phyloP scores from a whole-genome alignment of 1,140 invertebrate genomes.

The Zaprionus capensis region DNA sequence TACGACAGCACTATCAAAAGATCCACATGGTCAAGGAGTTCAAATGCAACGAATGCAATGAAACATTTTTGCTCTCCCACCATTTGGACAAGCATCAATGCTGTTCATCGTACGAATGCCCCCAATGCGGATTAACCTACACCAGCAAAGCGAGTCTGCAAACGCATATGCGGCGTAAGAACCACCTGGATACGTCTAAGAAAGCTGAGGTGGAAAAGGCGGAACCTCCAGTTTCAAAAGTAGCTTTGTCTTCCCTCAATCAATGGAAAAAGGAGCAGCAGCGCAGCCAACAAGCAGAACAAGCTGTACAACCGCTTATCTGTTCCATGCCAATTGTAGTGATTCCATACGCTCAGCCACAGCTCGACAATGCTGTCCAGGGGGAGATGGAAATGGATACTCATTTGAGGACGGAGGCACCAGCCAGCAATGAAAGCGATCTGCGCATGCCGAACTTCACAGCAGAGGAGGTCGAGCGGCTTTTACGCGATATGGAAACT shows the following conservation, averaged over 20 bases:
- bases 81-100: slow-evolving; percentile 85
- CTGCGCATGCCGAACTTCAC: slow-evolving; percentile 37
- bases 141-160: slow-evolving; percentile 56
- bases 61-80: slow-evolving; percentile 86
- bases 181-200: slow-evolving; percentile 29
- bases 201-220: neutral
- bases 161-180: slow-evolving; percentile 68
- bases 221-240: slow-evolving; percentile 19
- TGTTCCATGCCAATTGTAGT: slow-evolving; percentile 43
- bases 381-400: slow-evolving; percentile 2
- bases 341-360: slow-evolving; percentile 31
- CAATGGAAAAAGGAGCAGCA: slow-evolving; percentile 45
- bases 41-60: slow-evolving; percentile 85
- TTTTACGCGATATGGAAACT: slow-evolving; percentile 62
- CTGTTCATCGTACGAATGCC: slow-evolving; percentile 84
- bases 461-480: slow-evolving; percentile 41
- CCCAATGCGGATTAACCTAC: slow-evolving; percentile 58
- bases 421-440: neutral
- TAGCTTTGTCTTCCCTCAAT: slow-evolving; percentile 36
- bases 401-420: neutral
- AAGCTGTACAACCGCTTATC: neutral
- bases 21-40: slow-evolving; percentile 86
- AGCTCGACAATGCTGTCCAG: neutral
- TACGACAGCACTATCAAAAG: slow-evolving; percentile 87
- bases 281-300: neutral